A percentile compares a stretch with the other conserved stretches of the same genome.
Evolutionary conservation across 2,113 vertebrate genomes (phyloP).

Genomic region (Thunnus thynnus): DNA sequence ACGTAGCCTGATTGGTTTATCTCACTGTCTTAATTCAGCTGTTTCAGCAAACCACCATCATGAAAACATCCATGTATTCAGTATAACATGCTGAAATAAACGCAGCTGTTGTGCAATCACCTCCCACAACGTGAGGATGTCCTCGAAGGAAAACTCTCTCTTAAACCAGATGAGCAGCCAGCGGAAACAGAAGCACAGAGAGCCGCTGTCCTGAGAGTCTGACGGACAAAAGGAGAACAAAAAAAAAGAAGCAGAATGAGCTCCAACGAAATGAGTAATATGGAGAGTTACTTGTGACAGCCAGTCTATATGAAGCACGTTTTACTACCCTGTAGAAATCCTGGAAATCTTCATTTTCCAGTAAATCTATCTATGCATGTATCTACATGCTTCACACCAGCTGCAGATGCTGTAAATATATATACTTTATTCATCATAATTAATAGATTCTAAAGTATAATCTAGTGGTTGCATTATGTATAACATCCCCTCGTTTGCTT

Average conservation of each 20-base stretch:
- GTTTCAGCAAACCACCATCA: too few species aligned
- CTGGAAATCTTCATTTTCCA: background rate
- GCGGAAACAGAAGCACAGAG: slow-evolving; percentile 90
- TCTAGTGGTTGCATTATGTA: background rate
- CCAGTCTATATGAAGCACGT: background rate
- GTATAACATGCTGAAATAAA: background rate
- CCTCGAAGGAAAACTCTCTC: slow-evolving; percentile 92
- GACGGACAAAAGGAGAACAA: background rate
- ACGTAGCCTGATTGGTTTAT: too few species aligned
- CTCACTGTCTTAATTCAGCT: too few species aligned
- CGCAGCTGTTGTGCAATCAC: slow-evolving; percentile 68
- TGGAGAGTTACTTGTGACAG: background rate
- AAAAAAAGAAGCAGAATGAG: background rate
- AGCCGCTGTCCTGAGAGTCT: slow-evolving; percentile 88
- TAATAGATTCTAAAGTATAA: background rate
- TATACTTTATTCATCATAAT: background rate
- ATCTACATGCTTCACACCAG: background rate
- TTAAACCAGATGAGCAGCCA: slow-evolving; percentile 97
- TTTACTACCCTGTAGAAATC: background rate
- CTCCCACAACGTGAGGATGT: slow-evolving; percentile 93
- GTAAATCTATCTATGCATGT: background rate
- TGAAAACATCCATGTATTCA: too few species aligned
- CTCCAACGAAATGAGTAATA: background rate
- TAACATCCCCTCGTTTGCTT: background rate
- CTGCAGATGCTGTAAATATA: rapidly evolving